Evolutionary conservation across 2,888 invertebrate species (phyloP).

Genomic region (Petrolisthes cinctipes): DNA sequence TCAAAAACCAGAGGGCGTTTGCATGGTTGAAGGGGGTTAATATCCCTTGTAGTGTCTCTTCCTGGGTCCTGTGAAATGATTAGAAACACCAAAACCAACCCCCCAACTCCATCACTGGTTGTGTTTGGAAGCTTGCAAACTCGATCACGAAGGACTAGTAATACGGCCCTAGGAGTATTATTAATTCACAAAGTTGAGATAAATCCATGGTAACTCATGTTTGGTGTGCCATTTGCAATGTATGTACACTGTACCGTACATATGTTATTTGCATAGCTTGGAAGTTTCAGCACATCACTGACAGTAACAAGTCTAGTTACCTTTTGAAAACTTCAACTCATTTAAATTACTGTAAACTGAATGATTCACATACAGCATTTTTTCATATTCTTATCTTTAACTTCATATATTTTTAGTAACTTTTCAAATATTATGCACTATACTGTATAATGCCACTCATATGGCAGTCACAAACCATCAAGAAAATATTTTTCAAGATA

Average conservation of each 20-base stretch:
- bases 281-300: slow-evolving; percentile 25
- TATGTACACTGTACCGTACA: slow-evolving; percentile 12
- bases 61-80: too few species aligned
- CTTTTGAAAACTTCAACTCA: slow-evolving; percentile 8
- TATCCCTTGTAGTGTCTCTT: too few species aligned
- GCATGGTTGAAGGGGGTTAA: too few species aligned
- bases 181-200: too few species aligned
- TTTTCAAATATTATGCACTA: not conserved
- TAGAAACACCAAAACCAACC: too few species aligned
- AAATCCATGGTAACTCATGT: not conserved
- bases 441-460: slow-evolving; percentile 33
- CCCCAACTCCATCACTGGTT: too few species aligned
- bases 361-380: not conserved
- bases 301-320: not conserved
- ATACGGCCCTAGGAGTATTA: too few species aligned
- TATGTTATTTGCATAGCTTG: slow-evolving; percentile 14
- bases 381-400: not conserved
- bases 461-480: slow-evolving; percentile 21
- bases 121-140: too few species aligned
- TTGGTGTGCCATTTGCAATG: not conserved
- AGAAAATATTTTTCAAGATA: not conserved
- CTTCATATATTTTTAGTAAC: not conserved
- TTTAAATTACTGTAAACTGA: not conserved
- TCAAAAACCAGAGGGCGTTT: too few species aligned
- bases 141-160: too few species aligned